phyloP scores from a whole-genome alignment of 2,113 vertebrate species.

The Trinectes maculatus region DNA sequence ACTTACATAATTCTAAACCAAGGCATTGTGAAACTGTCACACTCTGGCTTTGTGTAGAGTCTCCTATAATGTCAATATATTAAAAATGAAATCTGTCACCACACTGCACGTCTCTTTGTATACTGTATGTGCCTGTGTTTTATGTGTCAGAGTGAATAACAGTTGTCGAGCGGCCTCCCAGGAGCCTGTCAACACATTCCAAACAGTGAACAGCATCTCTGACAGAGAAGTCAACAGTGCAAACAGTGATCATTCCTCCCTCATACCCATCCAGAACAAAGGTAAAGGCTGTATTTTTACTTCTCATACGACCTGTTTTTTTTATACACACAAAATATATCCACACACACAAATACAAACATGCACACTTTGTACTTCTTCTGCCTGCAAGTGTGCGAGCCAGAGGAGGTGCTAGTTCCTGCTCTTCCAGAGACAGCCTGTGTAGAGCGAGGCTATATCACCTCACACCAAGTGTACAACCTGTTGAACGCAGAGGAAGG shows the following conservation, averaged over 20 bases:
- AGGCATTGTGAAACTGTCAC: no score
- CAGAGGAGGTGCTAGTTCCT: constrained; percentile 58
- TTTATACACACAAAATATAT: no score
- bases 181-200: constrained; percentile 46
- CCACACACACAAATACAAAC: not conserved
- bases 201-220: constrained; percentile 58
- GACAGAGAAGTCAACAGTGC: constrained; percentile 64
- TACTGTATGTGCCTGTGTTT: constrained; percentile 1
- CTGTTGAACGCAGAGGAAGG: constrained; percentile 73
- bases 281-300: constrained; percentile 32
- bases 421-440: constrained; percentile 55
- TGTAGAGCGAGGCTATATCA: constrained; percentile 70
- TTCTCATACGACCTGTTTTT: no score
- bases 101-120: not conserved
- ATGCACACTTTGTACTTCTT: constrained; percentile 14
- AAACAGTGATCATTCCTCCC: constrained; percentile 43
- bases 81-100: no score
- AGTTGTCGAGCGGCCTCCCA: constrained; percentile 44
- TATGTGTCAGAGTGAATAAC: constrained; percentile 65
- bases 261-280: constrained; percentile 42
- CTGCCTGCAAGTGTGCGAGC: constrained; percentile 34
- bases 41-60: no score
- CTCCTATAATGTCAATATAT: no score
- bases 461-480: constrained; percentile 75
- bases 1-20: not conserved